Base-by-base conservation (phyloP, 1,140 invertebrate species). In the Colletes latitarsis region DNA sequence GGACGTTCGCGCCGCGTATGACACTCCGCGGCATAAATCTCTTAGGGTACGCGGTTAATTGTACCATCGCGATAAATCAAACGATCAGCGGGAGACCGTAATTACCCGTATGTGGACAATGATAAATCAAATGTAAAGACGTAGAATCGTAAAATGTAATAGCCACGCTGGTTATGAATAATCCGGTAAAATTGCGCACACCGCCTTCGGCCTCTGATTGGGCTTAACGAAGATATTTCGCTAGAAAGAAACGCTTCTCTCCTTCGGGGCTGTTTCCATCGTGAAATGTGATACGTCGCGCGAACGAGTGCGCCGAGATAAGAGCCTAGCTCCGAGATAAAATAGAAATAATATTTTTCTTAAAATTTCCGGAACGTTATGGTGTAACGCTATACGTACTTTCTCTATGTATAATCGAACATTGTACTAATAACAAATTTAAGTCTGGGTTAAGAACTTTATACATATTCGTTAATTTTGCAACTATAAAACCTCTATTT, bases 31-130 rank as follows among this genome's bases (percentile, higher is more conserved):
- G 46, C 63, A 68, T 88, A 88, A 88, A 88, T 87, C 85, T 79
- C 19, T 8, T 17, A 21, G 30, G 84, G 76, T 72, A 70, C 74
- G 57, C 67, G 74, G 66, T 82, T 88, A 88, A 88, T 88, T 82
- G 82, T 87, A 86, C 85, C 79, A 87, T 87, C 70, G 86, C 62
- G 77, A 82, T 88, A 84, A 88, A 88, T 88, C 85, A 88, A 80
- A 30, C 67, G 79, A 84, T 87, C 82, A 85, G 86, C 79, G 62
- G 80, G 82, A 78, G 80, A 66, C 70, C 68, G 76, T 87, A 87
- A 88, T 88, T 87, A 87, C 76, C 82, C 62, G 49, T 69, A 74
- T 21, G 71, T 77, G 58, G 73, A 87, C 84, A 87, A 87, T 87
- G 82, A 88, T 88, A 88, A 88, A 88, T 88, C 85, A 88, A 79